Evolutionary conservation across 2,888 invertebrate genomes (phyloP), one percentile per base, ranked within the genome.

Genomic region (Amiota minor): DNA sequence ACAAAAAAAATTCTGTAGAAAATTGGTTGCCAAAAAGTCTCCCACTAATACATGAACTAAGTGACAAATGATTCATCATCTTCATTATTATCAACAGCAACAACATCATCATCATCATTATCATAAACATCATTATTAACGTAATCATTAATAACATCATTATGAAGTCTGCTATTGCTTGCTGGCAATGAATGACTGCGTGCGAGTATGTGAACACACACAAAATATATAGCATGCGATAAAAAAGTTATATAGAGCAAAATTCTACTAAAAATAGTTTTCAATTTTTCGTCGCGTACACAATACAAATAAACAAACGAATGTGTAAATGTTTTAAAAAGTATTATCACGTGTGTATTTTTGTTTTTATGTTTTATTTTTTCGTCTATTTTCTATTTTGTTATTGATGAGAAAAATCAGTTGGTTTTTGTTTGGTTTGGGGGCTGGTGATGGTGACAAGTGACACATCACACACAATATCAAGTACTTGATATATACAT

Each of bases 1-100:
- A 55, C 8, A 59, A 59, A 1, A 59, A 18, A 56, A 56, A 8
- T 18, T 18, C 18, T 16, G 16, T 16, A 56, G 56, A 56, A 56
- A 59, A 59, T 62, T 23, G 65, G 67, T 50, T 68, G 67, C 67
- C 67, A 68, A 68, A 68, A 68, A 50, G 67, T 68, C 67, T 68
- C 67, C 50, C 50, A 68, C 59, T 20, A 59, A 18, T 20, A 59
- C 67, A 35, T 23, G n/a, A 62, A 62, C 45, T 35, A 62, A 62
- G 62, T 45, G 18, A n/a, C 18, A 62, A 35, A 45, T 62, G 62
- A 62, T 9, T 62, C 62, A 62, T 62, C 45, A 45, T 23, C 14
- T 8, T 53, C 20, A 23, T 50, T n/a, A 23, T 20, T 20, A 20
- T 16, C 65, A 12, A 11, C 65, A 65, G 1, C 10, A 65, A 14